These are phyloP conservation scores for Atrichornis clamosus DNA, from an alignment of 2,113 vertebrate genomes.

Conservation along the genomic window DNA sequence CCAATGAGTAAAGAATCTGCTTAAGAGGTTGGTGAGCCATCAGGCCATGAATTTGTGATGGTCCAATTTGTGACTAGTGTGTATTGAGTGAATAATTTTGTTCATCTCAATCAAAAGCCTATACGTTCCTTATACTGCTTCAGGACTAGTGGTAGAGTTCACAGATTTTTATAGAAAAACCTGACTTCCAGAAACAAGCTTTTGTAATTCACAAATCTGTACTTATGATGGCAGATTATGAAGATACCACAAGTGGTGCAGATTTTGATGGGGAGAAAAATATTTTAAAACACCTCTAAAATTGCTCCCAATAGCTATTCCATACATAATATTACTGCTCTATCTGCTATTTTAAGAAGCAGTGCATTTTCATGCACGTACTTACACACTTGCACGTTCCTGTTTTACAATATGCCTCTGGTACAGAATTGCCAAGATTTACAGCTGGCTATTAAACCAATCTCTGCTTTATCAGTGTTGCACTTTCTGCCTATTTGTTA, in stretches of 20 bases:
- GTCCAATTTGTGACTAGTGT: neutral
- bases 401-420: neutral
- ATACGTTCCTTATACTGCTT: neutral
- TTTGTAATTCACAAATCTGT: neutral
- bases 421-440: constrained; percentile 40
- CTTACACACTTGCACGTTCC: neutral
- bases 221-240: neutral
- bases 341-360: constrained; percentile 45
- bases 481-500: constrained; percentile 55
- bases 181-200: neutral
- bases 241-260: neutral
- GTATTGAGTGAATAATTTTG: neutral
- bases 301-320: constrained; percentile 6
- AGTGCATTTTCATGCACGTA: neutral
- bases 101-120: neutral
- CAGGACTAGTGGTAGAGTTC: neutral
- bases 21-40: neutral
- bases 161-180: neutral
- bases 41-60: neutral
- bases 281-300: constrained; percentile 32
- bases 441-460: constrained; percentile 48
- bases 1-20: neutral
- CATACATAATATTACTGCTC: neutral
- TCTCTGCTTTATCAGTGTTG: constrained; percentile 43
- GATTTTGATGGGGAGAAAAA: neutral